Base-by-base conservation (phyloP, 1,140 invertebrate genomes). In the Zaprionus tsacasi region DNA sequence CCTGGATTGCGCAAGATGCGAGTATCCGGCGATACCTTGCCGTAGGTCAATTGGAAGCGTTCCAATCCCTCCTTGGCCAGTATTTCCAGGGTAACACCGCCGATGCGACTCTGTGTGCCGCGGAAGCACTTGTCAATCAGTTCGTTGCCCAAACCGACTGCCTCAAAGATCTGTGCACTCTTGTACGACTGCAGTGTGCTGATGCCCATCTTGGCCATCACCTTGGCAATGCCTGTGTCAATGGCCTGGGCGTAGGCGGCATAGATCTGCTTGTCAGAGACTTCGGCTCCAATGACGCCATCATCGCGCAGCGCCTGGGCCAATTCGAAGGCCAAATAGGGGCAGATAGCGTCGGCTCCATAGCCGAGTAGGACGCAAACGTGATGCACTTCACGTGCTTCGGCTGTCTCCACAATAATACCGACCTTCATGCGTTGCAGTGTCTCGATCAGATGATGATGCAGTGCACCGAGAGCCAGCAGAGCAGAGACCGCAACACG, bases 161-260 rank as follows among this genome's bases (percentile, higher is more conserved):
- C 98, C 94, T 99, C 99, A 93, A 99, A 99, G 79, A 99, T 99
- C 93, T 99, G 99, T 5, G 99, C 99, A 78, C 98, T 98, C 94
- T 99, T 99, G 93, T 99, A 99, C n/a, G 98, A 99, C 92, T 99
- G 99, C 15, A 99, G 93, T 0, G 99, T 99, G 48, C 98, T 99
- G 89, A 99, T 99, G 43, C 99, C 99, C 99, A 99, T 99, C 93
- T 99, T 99, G 1, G 99, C 99, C 99, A 99, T 99, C 0, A 93
- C 94, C 93, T 98, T 98, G 1, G 96, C 95, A 66, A 98, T 95
- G 61, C 97, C 97, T 11, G 96, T 95, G 90, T 97, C 96, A 85
- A 97, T 95, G 69, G 95, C 94, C 70, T 94, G 92, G 71, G 94
- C 93, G 50, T 92, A 92, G 54, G 93, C 93, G 3, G 94, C 96